Evolutionary conservation across 2,113 vertebrate genomes (phyloP).

Genomic region (Amazona vittata): DNA sequence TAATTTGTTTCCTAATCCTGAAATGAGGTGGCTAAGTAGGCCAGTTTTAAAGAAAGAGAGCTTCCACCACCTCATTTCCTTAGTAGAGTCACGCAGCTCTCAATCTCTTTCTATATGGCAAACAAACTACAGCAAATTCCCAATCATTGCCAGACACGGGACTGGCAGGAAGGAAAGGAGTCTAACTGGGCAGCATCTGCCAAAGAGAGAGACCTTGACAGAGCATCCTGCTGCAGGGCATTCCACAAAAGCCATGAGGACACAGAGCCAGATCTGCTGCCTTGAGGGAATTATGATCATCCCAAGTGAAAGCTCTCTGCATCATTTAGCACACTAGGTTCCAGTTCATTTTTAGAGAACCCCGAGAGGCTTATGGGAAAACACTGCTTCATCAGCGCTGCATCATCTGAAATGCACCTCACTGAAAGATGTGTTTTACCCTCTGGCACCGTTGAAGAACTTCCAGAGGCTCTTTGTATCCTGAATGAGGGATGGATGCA

Average conservation of each 20-base stretch:
- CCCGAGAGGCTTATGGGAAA: background rate
- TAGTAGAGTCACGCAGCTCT: background rate
- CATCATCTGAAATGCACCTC: background rate
- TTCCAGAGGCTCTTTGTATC: background rate
- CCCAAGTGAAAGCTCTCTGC: background rate
- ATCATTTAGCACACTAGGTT: background rate
- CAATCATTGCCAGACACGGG: background rate
- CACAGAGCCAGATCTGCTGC: background rate
- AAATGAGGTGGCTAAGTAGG: background rate
- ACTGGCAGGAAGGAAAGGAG: slow-evolving; percentile 21
- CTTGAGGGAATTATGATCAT: background rate
- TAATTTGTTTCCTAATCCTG: slow-evolving; percentile 29
- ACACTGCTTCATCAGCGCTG: background rate
- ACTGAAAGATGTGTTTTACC: background rate
- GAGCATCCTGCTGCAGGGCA: background rate
- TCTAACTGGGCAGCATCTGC: background rate
- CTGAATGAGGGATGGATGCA: background rate
- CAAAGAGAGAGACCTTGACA: background rate
- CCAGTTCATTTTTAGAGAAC: background rate
- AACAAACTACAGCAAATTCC: background rate
- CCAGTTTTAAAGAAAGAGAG: background rate
- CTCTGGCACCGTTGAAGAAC: background rate
- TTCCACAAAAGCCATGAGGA: background rate
- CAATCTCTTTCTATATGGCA: background rate
- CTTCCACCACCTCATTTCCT: background rate